Evolutionary conservation across 2,888 invertebrate species (phyloP).

Genomic region (Meta bourneti): DNA sequence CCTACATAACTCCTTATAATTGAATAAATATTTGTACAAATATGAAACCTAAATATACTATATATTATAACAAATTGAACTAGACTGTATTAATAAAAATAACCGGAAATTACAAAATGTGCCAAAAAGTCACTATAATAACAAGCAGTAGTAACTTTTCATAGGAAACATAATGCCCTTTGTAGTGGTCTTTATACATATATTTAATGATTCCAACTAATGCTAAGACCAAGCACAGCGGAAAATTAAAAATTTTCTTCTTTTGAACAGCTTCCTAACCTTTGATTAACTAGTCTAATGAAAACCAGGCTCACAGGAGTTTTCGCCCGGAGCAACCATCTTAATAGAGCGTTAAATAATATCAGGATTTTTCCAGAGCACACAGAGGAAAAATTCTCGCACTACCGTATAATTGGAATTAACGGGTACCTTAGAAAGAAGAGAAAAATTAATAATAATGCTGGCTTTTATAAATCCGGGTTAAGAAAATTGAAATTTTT

Average conservation of each 20-base stretch:
- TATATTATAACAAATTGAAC: too few species aligned
- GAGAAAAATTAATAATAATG: background rate
- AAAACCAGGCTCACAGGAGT: background rate
- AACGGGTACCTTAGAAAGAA: background rate
- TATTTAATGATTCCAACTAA: too few species aligned
- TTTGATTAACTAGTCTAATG: constrained; percentile 28
- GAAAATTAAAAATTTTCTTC: background rate
- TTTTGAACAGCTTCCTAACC: constrained; percentile 9
- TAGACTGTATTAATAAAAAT: too few species aligned
- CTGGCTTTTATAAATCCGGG: background rate
- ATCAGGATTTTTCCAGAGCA: constrained; percentile 8
- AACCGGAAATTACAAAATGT: too few species aligned
- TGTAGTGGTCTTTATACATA: too few species aligned
- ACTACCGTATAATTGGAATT: constrained; percentile 38
- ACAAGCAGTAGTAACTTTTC: too few species aligned
- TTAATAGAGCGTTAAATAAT: constrained; percentile 44
- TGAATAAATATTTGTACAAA: too few species aligned
- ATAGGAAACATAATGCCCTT: too few species aligned
- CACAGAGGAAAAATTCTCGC: background rate
- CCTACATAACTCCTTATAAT: too few species aligned
- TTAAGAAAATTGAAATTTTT: constrained; percentile 22
- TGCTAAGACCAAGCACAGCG: too few species aligned
- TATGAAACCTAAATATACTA: too few species aligned
- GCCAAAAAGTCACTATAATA: too few species aligned
- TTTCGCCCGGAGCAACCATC: background rate